Evolutionary conservation across 1,140 invertebrate species (phyloP).

Genomic region (Homarus americanus): DNA sequence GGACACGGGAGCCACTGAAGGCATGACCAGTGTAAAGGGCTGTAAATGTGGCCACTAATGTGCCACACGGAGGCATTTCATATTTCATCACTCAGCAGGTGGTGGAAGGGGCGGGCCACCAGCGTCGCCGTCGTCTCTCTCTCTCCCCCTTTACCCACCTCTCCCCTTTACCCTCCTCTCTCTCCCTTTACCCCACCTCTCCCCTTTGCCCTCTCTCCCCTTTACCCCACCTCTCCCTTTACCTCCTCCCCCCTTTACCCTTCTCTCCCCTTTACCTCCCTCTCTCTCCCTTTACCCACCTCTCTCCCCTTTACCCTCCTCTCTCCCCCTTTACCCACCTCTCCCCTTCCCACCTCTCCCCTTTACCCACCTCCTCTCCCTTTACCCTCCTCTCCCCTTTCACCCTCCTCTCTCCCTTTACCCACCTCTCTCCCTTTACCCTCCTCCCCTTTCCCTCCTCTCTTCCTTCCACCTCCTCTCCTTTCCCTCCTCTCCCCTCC

Average conservation of each 20-base stretch:
- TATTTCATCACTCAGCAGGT: not conserved
- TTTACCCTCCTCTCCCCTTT: too few species aligned
- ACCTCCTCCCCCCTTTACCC: too few species aligned
- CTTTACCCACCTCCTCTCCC: too few species aligned
- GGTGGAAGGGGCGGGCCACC: not conserved
- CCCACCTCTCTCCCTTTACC: too few species aligned
- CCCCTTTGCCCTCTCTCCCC: conserved; percentile 6
- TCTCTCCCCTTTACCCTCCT: not conserved
- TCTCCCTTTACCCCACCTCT: too few species aligned
- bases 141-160: not conserved
- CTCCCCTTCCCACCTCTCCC: too few species aligned
- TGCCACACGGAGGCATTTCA: not conserved
- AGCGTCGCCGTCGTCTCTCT: not conserved
- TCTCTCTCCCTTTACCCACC: too few species aligned
- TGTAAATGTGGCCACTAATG: not conserved
- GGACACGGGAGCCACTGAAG: not conserved
- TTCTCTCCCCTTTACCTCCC: not conserved
- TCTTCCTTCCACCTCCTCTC: too few species aligned
- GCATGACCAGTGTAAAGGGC: not conserved
- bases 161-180: not conserved
- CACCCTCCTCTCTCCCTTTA: too few species aligned
- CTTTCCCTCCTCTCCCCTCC: too few species aligned
- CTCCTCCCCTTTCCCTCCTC: too few species aligned
- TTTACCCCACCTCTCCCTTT: not conserved
- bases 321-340: too few species aligned